Conservation (phyloP, 2,888 invertebrate species). For the Mactromeris polynyma region DNA sequence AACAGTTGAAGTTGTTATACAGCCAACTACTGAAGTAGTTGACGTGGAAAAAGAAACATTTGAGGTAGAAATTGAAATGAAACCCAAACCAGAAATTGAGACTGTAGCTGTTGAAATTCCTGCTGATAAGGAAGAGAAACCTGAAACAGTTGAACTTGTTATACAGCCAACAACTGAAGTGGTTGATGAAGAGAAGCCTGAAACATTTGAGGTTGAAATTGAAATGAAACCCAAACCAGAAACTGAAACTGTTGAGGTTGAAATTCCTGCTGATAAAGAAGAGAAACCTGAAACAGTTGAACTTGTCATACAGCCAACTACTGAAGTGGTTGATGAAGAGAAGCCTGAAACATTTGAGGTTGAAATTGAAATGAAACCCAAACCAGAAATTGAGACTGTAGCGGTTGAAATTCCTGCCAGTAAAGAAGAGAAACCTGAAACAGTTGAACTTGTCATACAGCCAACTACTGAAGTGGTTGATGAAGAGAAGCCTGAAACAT, state of each 20-base stretch:
- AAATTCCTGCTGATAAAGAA: constrained; percentile 2
- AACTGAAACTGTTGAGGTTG: constrained; percentile 17
- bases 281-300: background rate
- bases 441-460: constrained; percentile 32
- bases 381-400: constrained; percentile 11
- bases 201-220: constrained; percentile 1
- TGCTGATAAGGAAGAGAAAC: background rate
- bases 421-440: constrained; percentile 14
- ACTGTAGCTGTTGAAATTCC: constrained; percentile 25
- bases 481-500: constrained; percentile 19
- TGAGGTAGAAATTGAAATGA: constrained; percentile 30
- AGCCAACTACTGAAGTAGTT: background rate
- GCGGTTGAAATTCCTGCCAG: constrained; percentile 26
- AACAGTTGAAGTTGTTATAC: constrained; percentile 34
- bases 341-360: background rate
- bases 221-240: background rate
- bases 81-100: constrained; percentile 20
- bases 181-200: background rate
- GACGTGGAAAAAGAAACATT: background rate
- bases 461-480: constrained; percentile 2
- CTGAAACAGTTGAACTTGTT: constrained; percentile 35
- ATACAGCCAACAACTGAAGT: constrained; percentile 2
- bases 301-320: constrained; percentile 23
- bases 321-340: constrained; percentile 20
- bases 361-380: constrained; percentile 35